Conservation (phyloP, 1,140 invertebrate species). For the Diorhabda carinulata region DNA sequence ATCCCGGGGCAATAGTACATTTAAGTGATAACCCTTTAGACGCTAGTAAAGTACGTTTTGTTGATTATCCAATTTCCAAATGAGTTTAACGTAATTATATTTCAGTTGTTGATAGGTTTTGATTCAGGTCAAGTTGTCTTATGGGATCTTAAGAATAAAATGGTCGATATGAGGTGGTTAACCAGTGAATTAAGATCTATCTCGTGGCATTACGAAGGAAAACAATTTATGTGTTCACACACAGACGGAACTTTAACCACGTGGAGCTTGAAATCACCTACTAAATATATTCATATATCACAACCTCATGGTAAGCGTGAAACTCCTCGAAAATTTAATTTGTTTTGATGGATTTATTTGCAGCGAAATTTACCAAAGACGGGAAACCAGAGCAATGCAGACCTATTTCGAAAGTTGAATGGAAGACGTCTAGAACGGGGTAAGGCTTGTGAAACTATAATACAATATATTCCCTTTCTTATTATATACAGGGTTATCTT, state of each 20-base stretch:
- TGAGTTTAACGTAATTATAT: constrained; percentile 21
- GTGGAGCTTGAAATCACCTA: constrained; percentile 75
- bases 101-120: constrained; percentile 92
- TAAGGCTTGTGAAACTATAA: constrained; percentile 51
- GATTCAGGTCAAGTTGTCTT: constrained; percentile 90
- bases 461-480: background rate
- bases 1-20: constrained; percentile 91
- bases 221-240: constrained; percentile 96
- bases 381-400: constrained; percentile 84
- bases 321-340: constrained; percentile 1
- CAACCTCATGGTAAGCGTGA: constrained; percentile 82
- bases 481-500: too few relatives aligned
- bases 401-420: constrained; percentile 91
- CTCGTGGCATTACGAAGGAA: constrained; percentile 96
- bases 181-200: constrained; percentile 78
- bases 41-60: constrained; percentile 77
- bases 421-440: constrained; percentile 87
- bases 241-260: constrained; percentile 91
- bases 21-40: constrained; percentile 94
- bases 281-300: constrained; percentile 75
- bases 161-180: constrained; percentile 79
- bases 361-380: constrained; percentile 85
- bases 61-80: background rate
- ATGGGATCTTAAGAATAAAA: constrained; percentile 87
- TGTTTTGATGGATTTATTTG: constrained; percentile 25